Conservation (phyloP, 1,140 invertebrate genomes). For the Drosophila pectinifera region DNA sequence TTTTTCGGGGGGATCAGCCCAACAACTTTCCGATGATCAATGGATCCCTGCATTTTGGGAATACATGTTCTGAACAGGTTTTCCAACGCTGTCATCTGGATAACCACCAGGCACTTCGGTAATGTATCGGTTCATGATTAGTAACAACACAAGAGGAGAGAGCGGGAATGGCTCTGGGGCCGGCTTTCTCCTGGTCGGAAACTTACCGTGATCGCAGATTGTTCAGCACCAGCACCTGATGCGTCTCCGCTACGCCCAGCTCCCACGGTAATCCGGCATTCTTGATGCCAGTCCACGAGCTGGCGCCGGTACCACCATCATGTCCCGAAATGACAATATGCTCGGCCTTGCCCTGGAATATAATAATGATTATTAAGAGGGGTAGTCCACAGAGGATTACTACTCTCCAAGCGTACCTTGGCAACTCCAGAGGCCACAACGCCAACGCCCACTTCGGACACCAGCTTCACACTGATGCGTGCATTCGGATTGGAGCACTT, state of each 20-base stretch:
- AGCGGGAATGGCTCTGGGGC: conserved; percentile 30
- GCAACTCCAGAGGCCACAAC: conserved; percentile 99
- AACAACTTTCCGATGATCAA: conserved; percentile 47
- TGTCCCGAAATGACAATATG: conserved; percentile 99
- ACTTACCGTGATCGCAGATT: conserved; percentile 93
- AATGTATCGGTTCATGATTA: conserved; percentile 81
- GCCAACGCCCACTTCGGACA: conserved; percentile 99
- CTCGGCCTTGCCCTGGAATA: conserved; percentile 95
- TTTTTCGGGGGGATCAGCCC: conserved; percentile 34
- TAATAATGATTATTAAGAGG: too few species aligned
- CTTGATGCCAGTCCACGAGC: conserved; percentile 98
- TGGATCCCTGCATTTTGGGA: conserved; percentile 45
- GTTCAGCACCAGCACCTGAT: conserved; percentile 98
- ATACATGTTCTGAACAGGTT: conserved; percentile 59
- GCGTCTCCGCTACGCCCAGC: conserved; percentile 98
- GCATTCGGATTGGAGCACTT: conserved; percentile 98
- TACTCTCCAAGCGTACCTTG: conserved; percentile 88
- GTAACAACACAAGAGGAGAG: conserved; percentile 68
- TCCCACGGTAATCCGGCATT: conserved; percentile 99
- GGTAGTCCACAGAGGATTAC: accelerated
- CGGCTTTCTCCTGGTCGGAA: conserved; percentile 52
- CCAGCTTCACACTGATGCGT: conserved; percentile 98
- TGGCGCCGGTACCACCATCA: conserved; percentile 99
- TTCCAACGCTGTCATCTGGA: conserved; percentile 82
- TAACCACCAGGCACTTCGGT: conserved; percentile 79